Conservation (phyloP, 2,113 vertebrate species). For the Myotis brandtii region DNA sequence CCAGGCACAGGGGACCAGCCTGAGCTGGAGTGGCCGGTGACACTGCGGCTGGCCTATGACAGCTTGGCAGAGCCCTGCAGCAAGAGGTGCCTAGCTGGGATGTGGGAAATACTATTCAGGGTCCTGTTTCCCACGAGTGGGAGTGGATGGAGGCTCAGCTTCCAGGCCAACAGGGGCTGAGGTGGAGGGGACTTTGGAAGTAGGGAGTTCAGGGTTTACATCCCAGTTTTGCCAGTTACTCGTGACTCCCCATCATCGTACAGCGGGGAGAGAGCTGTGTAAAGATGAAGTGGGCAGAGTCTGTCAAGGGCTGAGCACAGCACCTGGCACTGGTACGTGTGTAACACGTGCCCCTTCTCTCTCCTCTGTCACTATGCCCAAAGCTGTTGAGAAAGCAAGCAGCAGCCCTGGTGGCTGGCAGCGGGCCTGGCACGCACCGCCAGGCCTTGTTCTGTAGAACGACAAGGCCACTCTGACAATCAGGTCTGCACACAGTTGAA, state of each 20-base stretch:
- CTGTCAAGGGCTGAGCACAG: background rate
- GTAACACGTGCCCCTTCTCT: background rate
- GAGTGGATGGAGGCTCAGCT: background rate
- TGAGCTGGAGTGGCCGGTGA: background rate
- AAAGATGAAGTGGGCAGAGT: background rate
- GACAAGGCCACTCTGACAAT: background rate
- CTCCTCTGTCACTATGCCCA: background rate
- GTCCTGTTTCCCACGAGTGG: rapidly evolving
- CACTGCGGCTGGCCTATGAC: background rate
- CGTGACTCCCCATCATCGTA: background rate
- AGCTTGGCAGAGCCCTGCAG: background rate
- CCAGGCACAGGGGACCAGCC: conserved; percentile 39
- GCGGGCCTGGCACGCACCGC: background rate
- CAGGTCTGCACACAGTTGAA: background rate
- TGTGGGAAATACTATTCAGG: background rate
- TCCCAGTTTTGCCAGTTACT: background rate
- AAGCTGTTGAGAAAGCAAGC: background rate
- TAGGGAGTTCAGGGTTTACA: background rate
- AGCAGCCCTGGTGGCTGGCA: rapidly evolving
- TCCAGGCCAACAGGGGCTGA: background rate
- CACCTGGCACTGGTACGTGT: rapidly evolving
- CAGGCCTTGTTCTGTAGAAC: background rate
- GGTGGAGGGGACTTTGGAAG: background rate
- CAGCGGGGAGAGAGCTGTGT: background rate
- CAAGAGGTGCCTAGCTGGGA: background rate